phyloP scores from a whole-genome alignment of 2,113 vertebrate genomes.

The Salvelinus sp. region DNA sequence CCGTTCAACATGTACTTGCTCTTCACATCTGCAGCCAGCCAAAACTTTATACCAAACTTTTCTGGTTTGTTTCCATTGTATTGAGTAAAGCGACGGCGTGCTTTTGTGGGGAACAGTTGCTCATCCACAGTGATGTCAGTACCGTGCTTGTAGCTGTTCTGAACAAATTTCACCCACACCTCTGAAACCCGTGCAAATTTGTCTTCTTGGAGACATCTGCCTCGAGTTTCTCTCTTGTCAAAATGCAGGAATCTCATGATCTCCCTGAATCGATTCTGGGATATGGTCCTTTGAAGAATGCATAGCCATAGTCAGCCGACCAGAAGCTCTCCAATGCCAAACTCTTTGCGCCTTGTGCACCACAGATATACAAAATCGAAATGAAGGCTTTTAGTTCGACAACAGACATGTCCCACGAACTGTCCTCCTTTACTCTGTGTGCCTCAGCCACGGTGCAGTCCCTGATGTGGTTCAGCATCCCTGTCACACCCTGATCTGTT shows the following conservation, averaged over 20 bases:
- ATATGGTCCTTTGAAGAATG: constrained; percentile 11
- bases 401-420: neutral
- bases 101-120: constrained; percentile 22
- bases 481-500: too few relatives aligned
- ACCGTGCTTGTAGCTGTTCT: constrained; percentile 10
- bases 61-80: constrained; percentile 23
- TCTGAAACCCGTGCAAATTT: constrained; percentile 13
- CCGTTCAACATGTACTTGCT: constrained; percentile 22
- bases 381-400: constrained; percentile 1
- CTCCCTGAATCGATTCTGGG: neutral
- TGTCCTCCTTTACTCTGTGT: neutral
- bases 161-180: neutral
- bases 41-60: constrained; percentile 36
- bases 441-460: neutral
- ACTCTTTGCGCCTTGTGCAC: neutral
- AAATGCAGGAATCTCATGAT: constrained; percentile 16
- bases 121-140: constrained; percentile 18
- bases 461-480: neutral
- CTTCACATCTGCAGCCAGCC: constrained; percentile 20
- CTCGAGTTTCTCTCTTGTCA: constrained; percentile 1
- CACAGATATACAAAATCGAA: neutral
- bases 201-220: neutral
- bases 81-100: neutral
- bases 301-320: neutral
- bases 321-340: constrained; percentile 1